A percentile compares a stretch with the other conserved stretches of the same genome.
These are phyloP conservation scores for Arctopsyche grandis DNA, from an alignment of 1,140 invertebrate species.

Conservation along the genomic window DNA sequence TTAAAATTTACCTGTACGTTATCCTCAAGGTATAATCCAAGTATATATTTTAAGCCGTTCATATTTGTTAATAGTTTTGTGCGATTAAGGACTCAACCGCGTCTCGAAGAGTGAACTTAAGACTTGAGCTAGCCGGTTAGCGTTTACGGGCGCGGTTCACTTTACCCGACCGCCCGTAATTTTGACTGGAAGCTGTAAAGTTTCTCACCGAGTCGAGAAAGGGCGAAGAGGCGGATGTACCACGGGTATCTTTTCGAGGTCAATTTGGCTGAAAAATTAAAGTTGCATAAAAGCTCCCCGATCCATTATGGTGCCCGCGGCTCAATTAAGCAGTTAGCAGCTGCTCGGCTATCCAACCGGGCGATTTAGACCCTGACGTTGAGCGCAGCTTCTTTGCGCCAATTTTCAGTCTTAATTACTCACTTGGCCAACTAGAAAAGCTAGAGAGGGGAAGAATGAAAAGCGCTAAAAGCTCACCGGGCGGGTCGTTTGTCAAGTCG, in stretches of 20 bases:
- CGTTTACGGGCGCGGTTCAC: not conserved
- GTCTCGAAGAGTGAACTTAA: not conserved
- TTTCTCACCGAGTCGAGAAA: not conserved
- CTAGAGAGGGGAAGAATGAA: not conserved
- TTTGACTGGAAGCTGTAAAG: not conserved
- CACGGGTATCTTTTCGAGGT: not conserved
- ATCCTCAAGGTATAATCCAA: too few relatives aligned
- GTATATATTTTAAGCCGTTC: not conserved
- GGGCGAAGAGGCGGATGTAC: not conserved
- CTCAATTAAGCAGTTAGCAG: constrained; percentile 37
- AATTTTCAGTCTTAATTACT: not conserved
- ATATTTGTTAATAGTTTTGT: not conserved
- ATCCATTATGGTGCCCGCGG: constrained; percentile 19
- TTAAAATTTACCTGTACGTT: too few relatives aligned
- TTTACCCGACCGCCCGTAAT: not conserved
- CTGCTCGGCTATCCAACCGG: not conserved
- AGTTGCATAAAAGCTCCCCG: constrained; percentile 21
- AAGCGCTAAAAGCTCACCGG: too few relatives aligned
- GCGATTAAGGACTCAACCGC: not conserved
- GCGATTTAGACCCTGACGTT: not conserved
- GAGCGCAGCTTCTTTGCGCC: not conserved
- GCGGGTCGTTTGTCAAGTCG: too few relatives aligned
- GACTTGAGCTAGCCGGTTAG: not conserved
- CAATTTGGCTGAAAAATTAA: constrained; percentile 34
- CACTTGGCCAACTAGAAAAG: not conserved